Evolutionary conservation across 1,140 invertebrate species (phyloP), one percentile per base, ranked within the genome.

Genomic region (Cydia pomonella): DNA sequence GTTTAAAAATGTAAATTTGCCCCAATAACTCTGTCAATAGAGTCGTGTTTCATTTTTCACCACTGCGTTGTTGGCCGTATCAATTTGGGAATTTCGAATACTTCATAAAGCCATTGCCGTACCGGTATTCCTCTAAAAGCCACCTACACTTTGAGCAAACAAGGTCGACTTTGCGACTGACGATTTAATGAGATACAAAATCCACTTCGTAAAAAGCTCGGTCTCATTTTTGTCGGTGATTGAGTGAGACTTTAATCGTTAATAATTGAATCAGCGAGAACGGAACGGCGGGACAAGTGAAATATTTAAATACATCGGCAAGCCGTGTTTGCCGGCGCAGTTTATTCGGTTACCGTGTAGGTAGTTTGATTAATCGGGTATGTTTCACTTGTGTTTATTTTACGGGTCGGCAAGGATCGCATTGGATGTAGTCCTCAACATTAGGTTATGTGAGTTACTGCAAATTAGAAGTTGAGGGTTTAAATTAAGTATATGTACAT

Each of bases 301-400:
- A 59, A 59, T 59, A 59, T 59, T 59, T 59, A 59, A 59, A n/a
- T 59, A 59, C 53, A 9, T 5, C 21, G 21, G 53, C 7, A 59
- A 59, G 53, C 53, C 53, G 21, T 59, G 53, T 59, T 59, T 59
- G 21, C 53, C 53, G 50, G 16, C 53, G 53, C 18, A 21, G 53
- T 59, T 59, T 23, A 59, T 59, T 59, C 21, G 53, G 53, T 23
- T 59, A 59, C 53, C 6, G 18, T 59, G 53, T 5, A 59, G 18
- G 18, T 18, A 50, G 47, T 50, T 50, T 50, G 47, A 50, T 50
- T n/a, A 50, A 50, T 18, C 5, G 47, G 47, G 47, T 50, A 50
- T 50, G 47, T 50, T 50, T 50, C 47, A 50, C 47, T 18, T 50
- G 47, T 50, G 47, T 50, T 50, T 50, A 50, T n/a, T 50, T 50